Percentiles rank a stretch among this genome's conserved stretches.
phyloP scores from a whole-genome alignment of 2,113 vertebrate species.

The Hemibagrus wyckioides region DNA sequence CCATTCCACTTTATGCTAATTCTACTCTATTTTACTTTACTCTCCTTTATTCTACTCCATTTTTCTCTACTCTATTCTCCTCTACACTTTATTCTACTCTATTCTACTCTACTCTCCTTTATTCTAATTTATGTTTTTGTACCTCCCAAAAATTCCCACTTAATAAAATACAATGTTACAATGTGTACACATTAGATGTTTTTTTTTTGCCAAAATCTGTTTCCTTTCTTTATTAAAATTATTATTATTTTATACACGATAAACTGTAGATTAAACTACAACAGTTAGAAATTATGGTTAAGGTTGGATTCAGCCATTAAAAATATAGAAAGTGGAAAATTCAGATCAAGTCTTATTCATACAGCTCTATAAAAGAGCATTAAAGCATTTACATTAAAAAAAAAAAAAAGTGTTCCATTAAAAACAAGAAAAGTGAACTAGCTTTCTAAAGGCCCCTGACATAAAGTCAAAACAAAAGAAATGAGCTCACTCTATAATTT shows the following conservation, averaged over 20 bases:
- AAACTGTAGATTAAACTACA: background rate
- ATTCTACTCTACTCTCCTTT: no score
- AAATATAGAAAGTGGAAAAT: background rate
- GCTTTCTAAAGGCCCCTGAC: background rate
- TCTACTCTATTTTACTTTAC: no score
- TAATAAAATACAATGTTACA: no score
- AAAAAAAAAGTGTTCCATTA: no score
- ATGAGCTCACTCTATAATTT: conserved; percentile 22
- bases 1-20: no score
- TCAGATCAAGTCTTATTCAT: background rate
- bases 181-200: no score
- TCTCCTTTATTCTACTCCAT: no score
- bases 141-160: no score
- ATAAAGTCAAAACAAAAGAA: background rate
- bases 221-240: background rate
- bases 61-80: no score
- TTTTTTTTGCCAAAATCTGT: background rate
- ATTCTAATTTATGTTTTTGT: no score
- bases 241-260: background rate
- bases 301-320: background rate
- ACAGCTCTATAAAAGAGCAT: background rate
- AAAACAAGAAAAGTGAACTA: background rate
- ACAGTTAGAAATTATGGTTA: background rate
- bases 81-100: no score
- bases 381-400: background rate